Evolutionary conservation across 2,888 invertebrate species (phyloP).

Genomic region (Flabesymbios commensalis): DNA sequence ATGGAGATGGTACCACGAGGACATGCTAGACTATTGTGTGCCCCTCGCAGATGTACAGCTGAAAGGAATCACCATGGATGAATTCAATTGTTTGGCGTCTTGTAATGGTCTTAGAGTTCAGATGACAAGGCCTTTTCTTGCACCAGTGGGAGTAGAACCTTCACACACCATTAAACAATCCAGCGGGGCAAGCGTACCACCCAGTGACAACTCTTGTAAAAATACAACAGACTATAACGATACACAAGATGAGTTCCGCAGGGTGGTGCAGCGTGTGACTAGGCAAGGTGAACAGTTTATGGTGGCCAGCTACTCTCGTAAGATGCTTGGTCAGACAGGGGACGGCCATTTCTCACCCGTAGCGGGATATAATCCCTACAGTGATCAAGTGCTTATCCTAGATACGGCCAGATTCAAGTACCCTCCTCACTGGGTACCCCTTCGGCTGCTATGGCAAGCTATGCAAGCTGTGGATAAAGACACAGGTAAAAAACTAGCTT

Average conservation of each 20-base stretch:
- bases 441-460: slow-evolving; percentile 50
- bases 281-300: slow-evolving; percentile 30
- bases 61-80: slow-evolving; percentile 55
- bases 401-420: slow-evolving; percentile 63
- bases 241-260: slow-evolving; percentile 34
- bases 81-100: slow-evolving; percentile 58
- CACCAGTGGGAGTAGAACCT: too few relatives aligned
- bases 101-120: slow-evolving; percentile 53
- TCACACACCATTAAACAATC: too few relatives aligned
- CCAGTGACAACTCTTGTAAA: too few relatives aligned
- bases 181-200: too few relatives aligned
- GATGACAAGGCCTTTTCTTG: not conserved
- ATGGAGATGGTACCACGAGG: slow-evolving; percentile 63
- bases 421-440: slow-evolving; percentile 60
- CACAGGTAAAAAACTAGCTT: slow-evolving; percentile 37
- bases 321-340: slow-evolving; percentile 57
- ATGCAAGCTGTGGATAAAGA: slow-evolving; percentile 52
- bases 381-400: slow-evolving; percentile 56
- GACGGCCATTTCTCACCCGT: slow-evolving; percentile 58
- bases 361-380: slow-evolving; percentile 57
- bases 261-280: slow-evolving; percentile 32
- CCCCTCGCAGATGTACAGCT: slow-evolving; percentile 47
- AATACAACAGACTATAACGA: slow-evolving; percentile 23
- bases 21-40: slow-evolving; percentile 62
- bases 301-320: slow-evolving; percentile 55